Base-by-base conservation (phyloP, 2,113 vertebrate species). In the Centropus bengalensis region DNA sequence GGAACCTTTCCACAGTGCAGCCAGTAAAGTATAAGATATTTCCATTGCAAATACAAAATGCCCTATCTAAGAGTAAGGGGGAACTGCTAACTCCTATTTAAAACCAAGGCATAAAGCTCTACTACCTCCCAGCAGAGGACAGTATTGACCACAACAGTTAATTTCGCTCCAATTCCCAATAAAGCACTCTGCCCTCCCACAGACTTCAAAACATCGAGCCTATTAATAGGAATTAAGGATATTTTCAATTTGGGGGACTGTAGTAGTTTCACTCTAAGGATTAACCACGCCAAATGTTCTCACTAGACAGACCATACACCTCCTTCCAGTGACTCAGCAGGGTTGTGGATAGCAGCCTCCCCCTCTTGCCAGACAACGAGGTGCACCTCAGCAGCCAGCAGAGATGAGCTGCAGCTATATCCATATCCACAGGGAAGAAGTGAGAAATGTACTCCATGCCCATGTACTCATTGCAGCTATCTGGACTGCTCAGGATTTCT, bases 81-180 rank as follows among this genome's bases (percentile, higher is more conserved):
- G 70, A 82, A 55, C 23, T 70, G 58, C 58, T 49, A 56, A 79
- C 44, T 80, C 36, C 44, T 56, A 36, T 60, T 67, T 74, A 33
- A 17, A 86, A 21, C 54, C 51, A 56, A 3, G 64, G 44, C 42
- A 78, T 47, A 67, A 70, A 52, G 40, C 52, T 44, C 27, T 49
- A 91, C 56, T 26, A 96, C 85, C 59, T 89, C 89, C 87, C 95
- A 96, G 89, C 64, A 96, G 94, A 93, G 79, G 89, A 93, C 87
- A 63, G 76, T 49, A 91, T 67, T 94, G 76, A 93, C 85, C 69
- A 67, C 49, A 63, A 20, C 26, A 88, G 47, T 27, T 74, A 40
- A 8, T 52, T 83, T 82, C 89, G 20, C 56, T 86, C 47, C 27
- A 68, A 1, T 56, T 95, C 56, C 76, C 82, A 77, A 21, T 20